Conservation (phyloP, 2,113 vertebrate species). For the Guaruba guarouba region DNA sequence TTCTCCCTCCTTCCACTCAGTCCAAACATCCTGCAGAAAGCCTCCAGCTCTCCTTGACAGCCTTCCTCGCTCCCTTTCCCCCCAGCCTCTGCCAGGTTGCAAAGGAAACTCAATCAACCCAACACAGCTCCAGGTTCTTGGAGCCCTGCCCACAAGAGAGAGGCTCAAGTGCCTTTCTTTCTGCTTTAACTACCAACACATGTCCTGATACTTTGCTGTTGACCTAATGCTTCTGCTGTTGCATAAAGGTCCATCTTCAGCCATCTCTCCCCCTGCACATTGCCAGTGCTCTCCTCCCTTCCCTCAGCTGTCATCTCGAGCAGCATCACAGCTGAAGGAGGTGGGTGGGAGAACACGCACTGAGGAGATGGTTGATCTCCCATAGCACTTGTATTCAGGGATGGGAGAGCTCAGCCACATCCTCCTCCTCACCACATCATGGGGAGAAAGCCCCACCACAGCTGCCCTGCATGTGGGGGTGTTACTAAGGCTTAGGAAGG, state of each 20-base stretch:
- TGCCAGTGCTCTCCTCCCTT: background rate
- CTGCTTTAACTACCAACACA: fast-evolving
- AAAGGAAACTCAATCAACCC: background rate
- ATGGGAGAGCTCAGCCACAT: constrained; percentile 1
- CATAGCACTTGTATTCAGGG: background rate
- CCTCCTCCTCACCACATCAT: background rate
- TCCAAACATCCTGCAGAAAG: constrained; percentile 57
- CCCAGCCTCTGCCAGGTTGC: background rate
- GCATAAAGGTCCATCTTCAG: background rate
- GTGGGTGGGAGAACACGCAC: constrained; percentile 37
- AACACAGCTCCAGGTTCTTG: background rate
- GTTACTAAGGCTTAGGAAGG: background rate
- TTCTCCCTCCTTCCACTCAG: background rate
- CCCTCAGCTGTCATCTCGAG: constrained; percentile 33
- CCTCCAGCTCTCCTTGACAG: background rate
- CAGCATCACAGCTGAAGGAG: constrained; percentile 31
- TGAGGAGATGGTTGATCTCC: constrained; percentile 19
- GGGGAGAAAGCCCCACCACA: background rate
- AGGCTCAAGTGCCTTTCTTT: background rate
- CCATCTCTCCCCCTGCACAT: background rate
- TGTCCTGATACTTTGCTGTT: background rate
- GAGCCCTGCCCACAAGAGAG: background rate
- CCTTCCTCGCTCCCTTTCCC: background rate
- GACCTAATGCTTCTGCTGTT: background rate
- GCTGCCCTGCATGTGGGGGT: background rate